Base-by-base conservation (phyloP, 92 coral and sea anemone genomes). In the Parazoanthus darwini region DNA sequence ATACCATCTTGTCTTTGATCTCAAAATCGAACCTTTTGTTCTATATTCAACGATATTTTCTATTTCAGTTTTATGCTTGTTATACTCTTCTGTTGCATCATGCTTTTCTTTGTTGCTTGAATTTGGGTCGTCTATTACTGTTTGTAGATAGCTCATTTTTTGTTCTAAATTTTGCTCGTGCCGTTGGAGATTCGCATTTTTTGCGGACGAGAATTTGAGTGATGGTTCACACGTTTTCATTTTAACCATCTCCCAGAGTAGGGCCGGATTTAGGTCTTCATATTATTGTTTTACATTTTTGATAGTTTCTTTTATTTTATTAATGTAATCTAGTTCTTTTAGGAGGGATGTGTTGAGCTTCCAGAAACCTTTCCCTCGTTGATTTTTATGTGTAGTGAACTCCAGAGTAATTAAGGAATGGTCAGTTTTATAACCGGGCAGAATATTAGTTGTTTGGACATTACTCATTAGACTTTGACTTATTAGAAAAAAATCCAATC, bases 31-130 rank as follows among this genome's bases (percentile, higher is more conserved):
- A 6, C 79, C 54, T 75, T 75, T 75, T 75, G 79, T 75, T 37
- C 48, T 2, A 75, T 75, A 75, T 38, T 75, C 79, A 35, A 75
- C 44, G 39, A 75, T 15, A 35, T 75, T 74, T 33, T 75, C 54
- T 25, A 75, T 5, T 75, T 75, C 79, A 7, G 54, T 75, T 75
- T 75, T 75, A 15, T 35, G 39, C 22, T 37, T 75, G 44, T 75
- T 75, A 42, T 75, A 75, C 44, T 38, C 79, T 75, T 35, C 79
- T 75, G 44, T 10, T 75, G 79, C 48, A 37, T 75, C 51, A 10
- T 11, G 44, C 22, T 75, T 75, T 75, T 36, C 42, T 74, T 35
- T 25, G 38, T 74, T 71, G 76, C 71, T 65, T 11, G 15, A 65
- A 6, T 71, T 71, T 71, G 76, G 76, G 76, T 20, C 38, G 38